Evolutionary conservation across 2,113 vertebrate genomes (phyloP).

Genomic region (Grantiella picta): DNA sequence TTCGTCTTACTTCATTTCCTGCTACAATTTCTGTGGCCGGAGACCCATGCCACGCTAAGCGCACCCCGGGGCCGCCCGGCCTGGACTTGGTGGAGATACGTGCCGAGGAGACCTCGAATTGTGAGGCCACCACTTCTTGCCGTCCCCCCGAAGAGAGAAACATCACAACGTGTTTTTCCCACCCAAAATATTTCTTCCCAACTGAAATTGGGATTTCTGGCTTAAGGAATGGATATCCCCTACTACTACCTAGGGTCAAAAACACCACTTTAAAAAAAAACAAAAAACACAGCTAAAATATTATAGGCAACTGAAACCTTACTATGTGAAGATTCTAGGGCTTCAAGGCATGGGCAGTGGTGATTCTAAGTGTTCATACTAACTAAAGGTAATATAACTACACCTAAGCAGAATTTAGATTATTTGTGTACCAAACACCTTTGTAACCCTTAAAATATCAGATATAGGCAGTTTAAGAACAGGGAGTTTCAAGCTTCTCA

Average conservation of each 20-base stretch:
- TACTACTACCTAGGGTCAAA: rapidly evolving
- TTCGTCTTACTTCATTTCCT: no score
- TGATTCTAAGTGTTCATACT: background rate
- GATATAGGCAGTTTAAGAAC: background rate
- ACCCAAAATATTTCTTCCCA: background rate
- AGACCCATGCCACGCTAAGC: no score
- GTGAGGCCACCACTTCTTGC: no score
- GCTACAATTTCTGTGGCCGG: no score
- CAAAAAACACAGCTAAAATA: background rate
- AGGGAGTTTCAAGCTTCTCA: background rate
- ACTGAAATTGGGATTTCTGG: background rate
- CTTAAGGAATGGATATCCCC: background rate
- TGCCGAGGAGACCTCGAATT: no score
- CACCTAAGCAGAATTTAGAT: background rate
- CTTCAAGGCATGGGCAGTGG: background rate
- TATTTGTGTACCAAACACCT: background rate
- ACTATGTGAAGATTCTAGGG: background rate
- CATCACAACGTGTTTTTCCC: background rate
- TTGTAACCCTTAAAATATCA: background rate
- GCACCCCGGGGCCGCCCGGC: no score
- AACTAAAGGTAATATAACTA: background rate
- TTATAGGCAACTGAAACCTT: background rate
- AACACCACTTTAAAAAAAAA: rapidly evolving
- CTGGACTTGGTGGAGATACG: no score
- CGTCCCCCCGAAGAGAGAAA: no score